phyloP scores from a whole-genome alignment of 2,888 invertebrate genomes.

The Punctoribates punctum region DNA sequence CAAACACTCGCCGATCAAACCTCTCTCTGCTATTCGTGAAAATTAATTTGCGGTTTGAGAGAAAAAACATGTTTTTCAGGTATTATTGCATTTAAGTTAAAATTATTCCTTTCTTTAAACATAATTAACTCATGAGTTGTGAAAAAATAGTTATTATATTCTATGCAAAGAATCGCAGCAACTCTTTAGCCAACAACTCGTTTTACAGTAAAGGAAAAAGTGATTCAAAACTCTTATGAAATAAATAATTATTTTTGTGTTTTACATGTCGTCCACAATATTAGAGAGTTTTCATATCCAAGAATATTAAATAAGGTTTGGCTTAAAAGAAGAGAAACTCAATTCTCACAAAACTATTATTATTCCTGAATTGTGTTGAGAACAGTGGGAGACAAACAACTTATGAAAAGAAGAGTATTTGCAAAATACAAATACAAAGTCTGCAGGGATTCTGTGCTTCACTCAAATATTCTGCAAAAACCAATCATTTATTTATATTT shows the following conservation, averaged over 20 bases:
- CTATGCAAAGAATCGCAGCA: background rate
- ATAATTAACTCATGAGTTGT: constrained; percentile 6
- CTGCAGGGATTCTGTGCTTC: too few species aligned
- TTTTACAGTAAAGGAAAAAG: background rate
- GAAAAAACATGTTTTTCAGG: background rate
- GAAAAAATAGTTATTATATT: constrained; percentile 1
- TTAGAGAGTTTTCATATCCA: background rate
- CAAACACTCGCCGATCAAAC: background rate
- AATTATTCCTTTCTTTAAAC: background rate
- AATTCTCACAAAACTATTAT: too few species aligned
- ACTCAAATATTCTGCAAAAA: too few species aligned
- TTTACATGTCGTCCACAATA: background rate
- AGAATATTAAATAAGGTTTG: too few species aligned
- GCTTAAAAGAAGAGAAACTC: too few species aligned
- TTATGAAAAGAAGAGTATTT: too few species aligned
- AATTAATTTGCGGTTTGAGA: background rate
- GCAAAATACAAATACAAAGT: too few species aligned
- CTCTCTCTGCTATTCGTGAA: background rate
- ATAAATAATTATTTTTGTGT: constrained; percentile 9
- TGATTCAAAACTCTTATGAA: constrained; percentile 17
- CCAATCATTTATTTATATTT: too few species aligned
- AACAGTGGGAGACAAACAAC: too few species aligned
- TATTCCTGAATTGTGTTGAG: too few species aligned
- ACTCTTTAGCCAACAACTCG: background rate
- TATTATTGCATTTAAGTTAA: background rate